Conservation (phyloP, 1,140 invertebrate genomes). For the Drosophila subobscura region DNA sequence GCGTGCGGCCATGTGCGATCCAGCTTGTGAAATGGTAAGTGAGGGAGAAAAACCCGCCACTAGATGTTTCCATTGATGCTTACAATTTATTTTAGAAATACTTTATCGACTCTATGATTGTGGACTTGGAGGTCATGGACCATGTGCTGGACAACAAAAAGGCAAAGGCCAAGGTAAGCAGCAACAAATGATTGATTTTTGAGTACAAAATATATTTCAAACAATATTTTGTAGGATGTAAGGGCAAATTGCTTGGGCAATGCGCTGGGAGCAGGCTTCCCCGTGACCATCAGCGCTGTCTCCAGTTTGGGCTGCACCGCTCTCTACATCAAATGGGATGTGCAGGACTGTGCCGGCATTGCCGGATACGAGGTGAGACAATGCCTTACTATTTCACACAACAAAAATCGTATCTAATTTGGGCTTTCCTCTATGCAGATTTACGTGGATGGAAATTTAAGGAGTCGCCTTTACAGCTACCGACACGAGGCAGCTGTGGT, state of each 20-base stretch:
- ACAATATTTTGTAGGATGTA: constrained; percentile 2
- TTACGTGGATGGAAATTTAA: constrained; percentile 76
- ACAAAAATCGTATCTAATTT: neutral
- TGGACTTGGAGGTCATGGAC: constrained; percentile 74
- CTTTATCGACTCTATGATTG: constrained; percentile 77
- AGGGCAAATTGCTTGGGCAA: constrained; percentile 13
- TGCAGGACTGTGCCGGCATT: constrained; percentile 65
- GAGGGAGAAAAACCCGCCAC: too few relatives aligned
- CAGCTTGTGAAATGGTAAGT: constrained; percentile 63
- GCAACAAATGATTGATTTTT: neutral
- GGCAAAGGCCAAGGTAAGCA: constrained; percentile 56
- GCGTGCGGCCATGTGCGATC: constrained; percentile 50
- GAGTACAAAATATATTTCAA: neutral
- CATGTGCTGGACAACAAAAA: constrained; percentile 60
- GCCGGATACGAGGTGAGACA: constrained; percentile 69
- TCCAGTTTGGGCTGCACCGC: constrained; percentile 60
- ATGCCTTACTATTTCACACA: too few relatives aligned
- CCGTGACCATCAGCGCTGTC: constrained; percentile 64
- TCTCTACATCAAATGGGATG: constrained; percentile 68
- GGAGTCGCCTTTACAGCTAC: constrained; percentile 68
- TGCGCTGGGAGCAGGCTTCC: constrained; percentile 53
- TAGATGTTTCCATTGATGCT: neutral
- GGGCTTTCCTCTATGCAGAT: constrained; percentile 41
- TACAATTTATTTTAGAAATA: constrained; percentile 57
- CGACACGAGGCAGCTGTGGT: constrained; percentile 72